These are phyloP conservation scores for Macrotis lagotis DNA, from an alignment of 2,113 vertebrate species.

Conservation along the genomic window DNA sequence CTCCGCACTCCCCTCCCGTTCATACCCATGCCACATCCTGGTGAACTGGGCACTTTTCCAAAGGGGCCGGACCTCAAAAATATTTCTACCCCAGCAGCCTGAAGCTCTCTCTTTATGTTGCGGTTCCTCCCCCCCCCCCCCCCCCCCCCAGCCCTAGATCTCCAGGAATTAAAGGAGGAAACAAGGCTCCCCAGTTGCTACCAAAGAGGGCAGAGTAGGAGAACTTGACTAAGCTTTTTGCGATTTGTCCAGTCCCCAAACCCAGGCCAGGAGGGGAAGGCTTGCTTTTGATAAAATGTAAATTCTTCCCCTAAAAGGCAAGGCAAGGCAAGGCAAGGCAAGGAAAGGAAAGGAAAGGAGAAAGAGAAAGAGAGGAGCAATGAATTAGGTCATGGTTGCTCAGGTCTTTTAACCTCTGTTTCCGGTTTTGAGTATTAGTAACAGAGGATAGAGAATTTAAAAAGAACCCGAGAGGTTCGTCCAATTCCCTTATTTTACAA, in stretches of 20 bases:
- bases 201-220: not conserved
- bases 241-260: constrained; percentile 17
- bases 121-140: not conserved
- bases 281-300: constrained; percentile 39
- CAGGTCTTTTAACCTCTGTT: not conserved
- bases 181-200: constrained; percentile 4
- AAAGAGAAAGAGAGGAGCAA: not conserved
- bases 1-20: not conserved
- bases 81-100: not conserved
- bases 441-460: not conserved
- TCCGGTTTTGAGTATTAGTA: not conserved
- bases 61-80: not conserved
- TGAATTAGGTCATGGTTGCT: not conserved
- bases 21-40: constrained; percentile 54
- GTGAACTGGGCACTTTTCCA: constrained; percentile 50
- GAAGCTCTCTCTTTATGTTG: not conserved
- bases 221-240: not conserved
- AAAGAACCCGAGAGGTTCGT: not conserved
- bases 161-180: not conserved
- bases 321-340: not conserved
- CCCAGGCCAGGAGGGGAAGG: not conserved
- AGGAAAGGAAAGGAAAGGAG: no score
- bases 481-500: not conserved
- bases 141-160: not conserved
- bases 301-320: constrained; percentile 16